phyloP scores from a whole-genome alignment of 2,888 invertebrate species.

The Scelioninae gen. 1 region DNA sequence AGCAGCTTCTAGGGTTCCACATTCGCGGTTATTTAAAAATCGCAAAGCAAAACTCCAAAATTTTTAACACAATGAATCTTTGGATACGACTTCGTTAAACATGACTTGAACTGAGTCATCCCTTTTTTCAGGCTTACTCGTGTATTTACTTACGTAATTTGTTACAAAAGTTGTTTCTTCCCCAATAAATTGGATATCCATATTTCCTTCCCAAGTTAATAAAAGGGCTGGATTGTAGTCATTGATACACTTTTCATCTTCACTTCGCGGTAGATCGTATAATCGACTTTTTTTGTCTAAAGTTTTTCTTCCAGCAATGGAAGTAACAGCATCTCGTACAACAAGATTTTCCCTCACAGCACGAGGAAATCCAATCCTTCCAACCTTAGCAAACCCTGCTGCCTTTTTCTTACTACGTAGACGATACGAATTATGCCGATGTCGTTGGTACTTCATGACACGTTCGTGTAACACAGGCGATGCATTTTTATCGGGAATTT shows the following conservation, averaged over 20 bases:
- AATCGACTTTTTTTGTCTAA: conserved; percentile 72
- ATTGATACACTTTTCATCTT: background rate
- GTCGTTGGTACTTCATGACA: conserved; percentile 71
- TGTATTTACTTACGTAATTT: background rate
- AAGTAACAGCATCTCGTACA: conserved; percentile 51
- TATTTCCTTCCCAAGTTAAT: no score
- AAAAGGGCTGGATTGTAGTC: background rate
- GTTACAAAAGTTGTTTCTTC: conserved; percentile 3
- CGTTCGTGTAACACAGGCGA: conserved; percentile 64
- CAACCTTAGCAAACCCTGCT: conserved; percentile 48
- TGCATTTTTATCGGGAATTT: conserved; percentile 62
- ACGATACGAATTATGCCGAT: conserved; percentile 71
- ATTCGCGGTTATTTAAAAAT: conserved; percentile 75
- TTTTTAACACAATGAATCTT: background rate
- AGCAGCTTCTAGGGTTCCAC: conserved; percentile 75
- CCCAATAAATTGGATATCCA: background rate
- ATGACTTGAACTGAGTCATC: background rate
- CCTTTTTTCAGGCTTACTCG: background rate
- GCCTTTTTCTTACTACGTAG: conserved; percentile 59
- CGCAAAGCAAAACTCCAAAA: conserved; percentile 73
- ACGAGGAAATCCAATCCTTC: conserved; percentile 59
- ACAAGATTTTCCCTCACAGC: conserved; percentile 45
- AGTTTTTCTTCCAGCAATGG: conserved; percentile 72
- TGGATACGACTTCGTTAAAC: background rate
- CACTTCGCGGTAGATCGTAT: conserved; percentile 70